Evolutionary conservation across 2,113 vertebrate genomes (phyloP), one percentile per base, ranked within the genome.

Genomic region (Sapajus apella): DNA sequence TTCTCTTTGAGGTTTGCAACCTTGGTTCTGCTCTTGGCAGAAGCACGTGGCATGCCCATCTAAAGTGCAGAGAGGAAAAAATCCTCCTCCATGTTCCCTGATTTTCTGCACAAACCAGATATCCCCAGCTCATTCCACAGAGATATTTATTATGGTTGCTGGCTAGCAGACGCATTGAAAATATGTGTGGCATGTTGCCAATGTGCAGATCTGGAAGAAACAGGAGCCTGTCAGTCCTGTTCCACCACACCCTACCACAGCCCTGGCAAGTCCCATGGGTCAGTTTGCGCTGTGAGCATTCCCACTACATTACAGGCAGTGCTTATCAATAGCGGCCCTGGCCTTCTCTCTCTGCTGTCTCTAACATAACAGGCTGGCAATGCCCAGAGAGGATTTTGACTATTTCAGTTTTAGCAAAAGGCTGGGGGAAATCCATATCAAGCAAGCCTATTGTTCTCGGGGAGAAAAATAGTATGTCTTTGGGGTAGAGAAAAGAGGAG

Each of bases 101-200:
- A 16, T 52, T 88, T 86, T 89, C 64, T 91, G 80, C 66, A 56
- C 80, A 93, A 77, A 73, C 64, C 32, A 95, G 52, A 88, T 94
- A 45, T 91, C 17, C 45, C 83, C 73, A 32, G 85, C 79, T 84
- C 1, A 8, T 37, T 45, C 30, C 70, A 73, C 35, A 58, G 64
- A 93, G 90, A 47, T 82, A 40, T 94, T 79, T 93, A 45, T 45
- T 93, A 52, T 45, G 66, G 52, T 37, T 87, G 87, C 75, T 37
- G n/a, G 70, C 50, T 43, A 79, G 58, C 30, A 92, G 79, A 75
- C 6, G 20, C 16, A 12, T 6, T 58, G 79, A 82, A 75, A 87
- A 88, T 40, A 58, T 52, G 37, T 72, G 77, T 23, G 52, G 47
- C 37, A 8, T 0, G 1, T 35, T 73, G 77, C 47, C 18, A 45